These are phyloP conservation scores for Otis tarda DNA, from an alignment of 2,113 vertebrate species.

Conservation along the genomic window DNA sequence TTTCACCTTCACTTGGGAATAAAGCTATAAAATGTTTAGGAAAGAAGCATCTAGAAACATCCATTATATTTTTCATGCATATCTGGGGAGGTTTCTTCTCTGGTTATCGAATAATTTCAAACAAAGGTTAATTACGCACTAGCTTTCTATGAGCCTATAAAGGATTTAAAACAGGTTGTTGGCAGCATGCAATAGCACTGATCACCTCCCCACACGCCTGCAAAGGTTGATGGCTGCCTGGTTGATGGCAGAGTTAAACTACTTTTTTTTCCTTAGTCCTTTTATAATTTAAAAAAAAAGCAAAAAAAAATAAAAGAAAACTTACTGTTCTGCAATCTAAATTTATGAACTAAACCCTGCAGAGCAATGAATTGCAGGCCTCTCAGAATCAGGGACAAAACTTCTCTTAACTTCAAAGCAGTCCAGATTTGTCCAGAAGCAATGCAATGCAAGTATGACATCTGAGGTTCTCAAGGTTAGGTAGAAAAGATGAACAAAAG, in stretches of 20 bases:
- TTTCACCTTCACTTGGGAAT: background rate
- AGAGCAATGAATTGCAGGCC: background rate
- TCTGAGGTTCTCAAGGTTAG: background rate
- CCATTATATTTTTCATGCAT: background rate
- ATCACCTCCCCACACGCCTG: background rate
- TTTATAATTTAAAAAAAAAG: background rate
- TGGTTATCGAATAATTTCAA: background rate
- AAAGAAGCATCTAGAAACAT: background rate
- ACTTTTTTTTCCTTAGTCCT: background rate
- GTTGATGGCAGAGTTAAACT: background rate
- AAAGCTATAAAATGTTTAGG: background rate
- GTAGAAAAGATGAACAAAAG: background rate
- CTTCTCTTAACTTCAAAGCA: background rate
- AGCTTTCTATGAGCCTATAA: background rate
- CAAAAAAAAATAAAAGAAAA: background rate
- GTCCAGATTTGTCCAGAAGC: background rate
- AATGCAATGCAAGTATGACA: background rate
- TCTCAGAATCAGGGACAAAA: background rate
- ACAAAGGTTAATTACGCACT: background rate
- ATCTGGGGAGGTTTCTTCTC: background rate
- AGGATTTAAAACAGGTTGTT: background rate
- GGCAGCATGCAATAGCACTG: background rate
- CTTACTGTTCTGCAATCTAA: background rate
- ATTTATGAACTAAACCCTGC: background rate
- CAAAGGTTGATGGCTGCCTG: background rate